Evolutionary conservation across 2,113 vertebrate species (phyloP), one percentile per base, ranked within the genome.

Genomic region (Gymnarchus niloticus): DNA sequence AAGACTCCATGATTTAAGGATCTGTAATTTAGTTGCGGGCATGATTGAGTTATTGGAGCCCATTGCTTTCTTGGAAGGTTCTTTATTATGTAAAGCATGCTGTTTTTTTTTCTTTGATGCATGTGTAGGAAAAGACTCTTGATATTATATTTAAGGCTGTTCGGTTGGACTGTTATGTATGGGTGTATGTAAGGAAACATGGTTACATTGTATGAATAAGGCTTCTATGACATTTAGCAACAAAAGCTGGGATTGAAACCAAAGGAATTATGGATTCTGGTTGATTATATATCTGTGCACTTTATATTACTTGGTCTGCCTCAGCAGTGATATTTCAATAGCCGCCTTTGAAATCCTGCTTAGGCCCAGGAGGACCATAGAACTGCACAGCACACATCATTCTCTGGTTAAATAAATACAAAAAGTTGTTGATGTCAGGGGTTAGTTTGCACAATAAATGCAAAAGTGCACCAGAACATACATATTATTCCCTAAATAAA

Each of bases 301-400:
- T 73, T 73, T 73, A 33, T 33, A 33, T 52, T 54, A 82, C 49
- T 6, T 14, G 23, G n/a, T 5, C 25, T 3, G 4, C 12, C 14
- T 48, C 80, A 33, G 49, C 80, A 54, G 51, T 82, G 80, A 54
- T 41, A 33, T 82, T 82, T 82, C 56, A 56, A 82, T 54, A n/a
- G 28, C 3, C 37, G 23, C 25, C 51, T 33, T 82, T 54, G 46
- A 28, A 51, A 33, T 81, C 80, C 8, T 10, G n/a, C 80, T 56
- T 54, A 54, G 51, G 51, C 48, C 51, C 49, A 56, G 48, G 51
- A 54, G 51, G 23, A 82, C 80, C 33, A 54, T 54, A 54, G 48
- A 52, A 54, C 41, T 48, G 5, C 44, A 48, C 44, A 44, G 76
- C 23, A n/a, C 14, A 48, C 46, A 19, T 73, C 65, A 41, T 73